These are phyloP conservation scores for Drepana falcataria DNA, from an alignment of 2,888 invertebrate species.

Conservation along the genomic window DNA sequence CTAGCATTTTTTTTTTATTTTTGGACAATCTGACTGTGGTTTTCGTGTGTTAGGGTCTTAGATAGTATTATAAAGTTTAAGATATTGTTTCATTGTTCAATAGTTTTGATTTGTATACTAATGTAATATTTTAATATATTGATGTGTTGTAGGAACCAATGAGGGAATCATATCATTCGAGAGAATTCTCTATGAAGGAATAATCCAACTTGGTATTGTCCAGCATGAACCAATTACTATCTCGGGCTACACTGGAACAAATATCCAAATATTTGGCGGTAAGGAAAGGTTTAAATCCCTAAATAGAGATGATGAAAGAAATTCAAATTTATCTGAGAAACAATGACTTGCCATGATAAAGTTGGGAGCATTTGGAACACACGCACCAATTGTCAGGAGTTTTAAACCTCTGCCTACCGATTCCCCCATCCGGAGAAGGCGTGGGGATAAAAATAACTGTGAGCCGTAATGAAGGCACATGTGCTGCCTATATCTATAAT, in stretches of 20 bases:
- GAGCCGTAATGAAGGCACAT: too few species aligned
- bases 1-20: neutral
- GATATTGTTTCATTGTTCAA: neutral
- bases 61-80: neutral
- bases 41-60: constrained; percentile 25
- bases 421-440: too few species aligned
- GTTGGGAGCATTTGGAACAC: too few species aligned
- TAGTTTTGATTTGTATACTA: too few species aligned
- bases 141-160: neutral
- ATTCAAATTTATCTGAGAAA: too few species aligned
- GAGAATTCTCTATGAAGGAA: constrained; percentile 47
- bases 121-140: neutral
- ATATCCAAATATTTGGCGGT: constrained; percentile 46
- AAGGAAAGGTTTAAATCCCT: constrained; percentile 9
- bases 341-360: too few species aligned
- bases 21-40: constrained; percentile 28
- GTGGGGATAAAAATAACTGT: too few species aligned
- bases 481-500: too few species aligned
- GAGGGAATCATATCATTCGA: constrained; percentile 33
- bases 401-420: too few species aligned
- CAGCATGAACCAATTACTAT: constrained; percentile 49
- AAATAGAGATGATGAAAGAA: too few species aligned
- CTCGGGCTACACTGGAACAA: constrained; percentile 32
- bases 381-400: too few species aligned
- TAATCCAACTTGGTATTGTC: constrained; percentile 28